phyloP scores from a whole-genome alignment of 1,140 invertebrate species.

The Bradynema listronoti region DNA sequence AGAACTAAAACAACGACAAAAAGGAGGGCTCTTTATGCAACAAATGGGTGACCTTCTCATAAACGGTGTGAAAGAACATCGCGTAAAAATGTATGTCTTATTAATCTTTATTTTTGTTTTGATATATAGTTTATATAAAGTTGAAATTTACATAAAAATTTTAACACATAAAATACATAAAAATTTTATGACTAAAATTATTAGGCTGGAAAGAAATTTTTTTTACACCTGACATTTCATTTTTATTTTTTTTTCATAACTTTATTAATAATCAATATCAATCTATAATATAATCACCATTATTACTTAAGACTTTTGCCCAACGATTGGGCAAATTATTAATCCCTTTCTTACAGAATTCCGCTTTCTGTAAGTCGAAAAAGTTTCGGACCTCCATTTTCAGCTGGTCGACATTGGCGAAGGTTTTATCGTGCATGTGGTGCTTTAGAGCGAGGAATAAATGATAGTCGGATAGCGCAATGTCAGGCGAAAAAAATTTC shows the following conservation, averaged over 20 bases:
- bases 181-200: too few species aligned
- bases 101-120: not conserved
- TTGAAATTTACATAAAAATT: not conserved
- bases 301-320: not conserved
- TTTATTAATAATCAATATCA: not conserved
- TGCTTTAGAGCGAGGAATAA: too few species aligned
- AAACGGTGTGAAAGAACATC: not conserved
- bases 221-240: not conserved
- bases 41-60: slow-evolving; percentile 11
- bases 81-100: slow-evolving; percentile 2
- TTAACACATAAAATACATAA: too few species aligned
- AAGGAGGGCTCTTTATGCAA: slow-evolving; percentile 13
- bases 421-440: too few species aligned
- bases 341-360: too few species aligned
- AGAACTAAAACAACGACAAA: slow-evolving; percentile 11
- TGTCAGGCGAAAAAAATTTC: too few species aligned
- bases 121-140: not conserved
- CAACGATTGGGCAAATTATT: not conserved
- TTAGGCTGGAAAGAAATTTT: too few species aligned
- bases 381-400: too few species aligned
- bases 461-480: too few species aligned
- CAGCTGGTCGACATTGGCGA: too few species aligned
- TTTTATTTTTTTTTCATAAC: not conserved
- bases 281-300: not conserved
- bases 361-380: too few species aligned